Conservation (phyloP, 1,140 invertebrate genomes). For the Drosophila ficusphila region DNA sequence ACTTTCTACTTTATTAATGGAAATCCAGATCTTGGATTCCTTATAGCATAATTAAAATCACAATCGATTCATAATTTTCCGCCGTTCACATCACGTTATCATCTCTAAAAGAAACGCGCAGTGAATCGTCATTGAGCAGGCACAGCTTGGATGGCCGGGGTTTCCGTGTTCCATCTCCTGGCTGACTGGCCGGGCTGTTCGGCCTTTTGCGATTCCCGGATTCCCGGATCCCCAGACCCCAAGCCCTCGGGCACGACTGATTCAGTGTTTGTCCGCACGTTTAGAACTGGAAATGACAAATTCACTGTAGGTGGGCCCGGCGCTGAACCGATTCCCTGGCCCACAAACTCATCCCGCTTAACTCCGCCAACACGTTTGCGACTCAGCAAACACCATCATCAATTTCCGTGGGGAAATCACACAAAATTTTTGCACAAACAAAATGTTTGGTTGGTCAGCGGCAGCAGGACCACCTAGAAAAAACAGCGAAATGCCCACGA, state of each 20-base stretch:
- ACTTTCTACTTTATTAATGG: too few relatives aligned
- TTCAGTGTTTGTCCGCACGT: constrained; percentile 76
- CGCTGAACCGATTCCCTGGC: constrained; percentile 6
- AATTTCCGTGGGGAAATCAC: constrained; percentile 82
- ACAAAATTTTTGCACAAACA: constrained; percentile 82
- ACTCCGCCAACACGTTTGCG: constrained; percentile 78
- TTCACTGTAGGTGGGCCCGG: constrained; percentile 76
- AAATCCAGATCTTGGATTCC: too few relatives aligned
- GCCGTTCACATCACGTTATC: constrained; percentile 5
- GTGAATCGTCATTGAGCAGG: constrained; percentile 30
- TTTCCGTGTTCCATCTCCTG: constrained; percentile 12
- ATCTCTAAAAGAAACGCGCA: constrained; percentile 38
- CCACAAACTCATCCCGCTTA: constrained; percentile 44
- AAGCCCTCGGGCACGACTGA: constrained; percentile 9
- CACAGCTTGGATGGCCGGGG: constrained; percentile 8
- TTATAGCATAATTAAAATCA: too few relatives aligned
- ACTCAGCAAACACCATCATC: constrained; percentile 82
- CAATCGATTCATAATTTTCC: too few relatives aligned
- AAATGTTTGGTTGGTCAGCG: constrained; percentile 66
- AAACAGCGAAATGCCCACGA: constrained; percentile 41
- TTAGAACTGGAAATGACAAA: constrained; percentile 82
- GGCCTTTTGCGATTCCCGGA: background rate
- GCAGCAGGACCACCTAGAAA: constrained; percentile 5
- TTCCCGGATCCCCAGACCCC: background rate
- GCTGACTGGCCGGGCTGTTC: background rate